Evolutionary conservation across 2,888 invertebrate genomes (phyloP).

Genomic region (Sussaba pulchella): DNA sequence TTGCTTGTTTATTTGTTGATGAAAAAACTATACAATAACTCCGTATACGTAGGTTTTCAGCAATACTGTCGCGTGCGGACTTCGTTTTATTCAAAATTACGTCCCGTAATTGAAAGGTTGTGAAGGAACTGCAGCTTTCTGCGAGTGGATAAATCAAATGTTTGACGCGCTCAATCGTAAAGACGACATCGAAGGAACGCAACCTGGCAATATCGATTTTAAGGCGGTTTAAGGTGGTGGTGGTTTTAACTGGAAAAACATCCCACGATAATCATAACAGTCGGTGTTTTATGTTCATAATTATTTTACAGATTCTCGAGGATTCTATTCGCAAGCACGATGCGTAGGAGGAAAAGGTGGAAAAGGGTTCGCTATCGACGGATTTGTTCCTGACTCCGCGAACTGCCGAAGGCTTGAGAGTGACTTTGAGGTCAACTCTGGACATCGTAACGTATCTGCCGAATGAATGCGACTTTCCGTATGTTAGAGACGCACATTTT

Average conservation of each 20-base stretch:
- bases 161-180: constrained; percentile 61
- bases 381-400: constrained; percentile 54
- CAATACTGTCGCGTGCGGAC: constrained; percentile 56
- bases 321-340: constrained; percentile 52
- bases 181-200: constrained; percentile 31
- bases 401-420: constrained; percentile 56
- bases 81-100: constrained; percentile 43
- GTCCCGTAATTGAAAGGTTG: constrained; percentile 48
- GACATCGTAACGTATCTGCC: constrained; percentile 42
- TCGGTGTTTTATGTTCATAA: neutral
- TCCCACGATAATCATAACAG: neutral
- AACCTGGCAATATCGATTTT: constrained; percentile 29
- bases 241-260: neutral
- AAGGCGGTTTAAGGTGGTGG: neutral
- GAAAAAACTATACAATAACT: no score
- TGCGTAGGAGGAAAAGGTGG: constrained; percentile 59
- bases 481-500: no score
- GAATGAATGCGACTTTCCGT: constrained; percentile 48
- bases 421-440: constrained; percentile 62
- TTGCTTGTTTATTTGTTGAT: no score
- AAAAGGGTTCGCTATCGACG: constrained; percentile 45
- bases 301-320: constrained; percentile 44
- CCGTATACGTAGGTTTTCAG: constrained; percentile 50
- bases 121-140: constrained; percentile 58
- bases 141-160: constrained; percentile 60